Evolutionary conservation across 2,113 vertebrate species (phyloP).

Genomic region (Solea senegalensis): DNA sequence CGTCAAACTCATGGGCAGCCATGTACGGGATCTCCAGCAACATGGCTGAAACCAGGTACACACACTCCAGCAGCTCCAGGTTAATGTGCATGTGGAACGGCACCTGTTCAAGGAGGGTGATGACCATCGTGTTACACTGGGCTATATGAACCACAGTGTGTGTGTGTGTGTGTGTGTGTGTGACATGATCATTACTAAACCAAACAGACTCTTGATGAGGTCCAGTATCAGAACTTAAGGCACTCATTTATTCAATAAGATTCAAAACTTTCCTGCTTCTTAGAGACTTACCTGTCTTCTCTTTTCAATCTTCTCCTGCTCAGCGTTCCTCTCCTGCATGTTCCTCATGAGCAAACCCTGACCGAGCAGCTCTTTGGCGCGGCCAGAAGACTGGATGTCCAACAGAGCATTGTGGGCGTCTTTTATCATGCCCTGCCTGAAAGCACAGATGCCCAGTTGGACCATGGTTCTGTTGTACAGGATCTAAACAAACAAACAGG

Average conservation of each 20-base stretch:
- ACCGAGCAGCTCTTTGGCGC: conserved; percentile 93
- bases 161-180: too few relatives aligned
- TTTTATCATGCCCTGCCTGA: conserved; percentile 93
- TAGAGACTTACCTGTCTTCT: conserved; percentile 81
- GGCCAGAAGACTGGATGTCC: conserved; percentile 92
- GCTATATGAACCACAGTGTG: too few relatives aligned
- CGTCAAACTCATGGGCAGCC: conserved; percentile 92
- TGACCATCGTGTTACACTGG: background rate
- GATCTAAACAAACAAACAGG: conserved; percentile 77
- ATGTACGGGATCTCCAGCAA: conserved; percentile 94
- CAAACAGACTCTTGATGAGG: too few relatives aligned
- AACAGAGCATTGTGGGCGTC: conserved; percentile 92
- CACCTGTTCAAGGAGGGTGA: conserved; percentile 70
- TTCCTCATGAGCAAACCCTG: conserved; percentile 92
- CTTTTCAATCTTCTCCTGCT: conserved; percentile 95
- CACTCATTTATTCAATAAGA: too few relatives aligned
- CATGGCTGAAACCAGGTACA: conserved; percentile 94
- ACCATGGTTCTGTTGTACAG: conserved; percentile 96
- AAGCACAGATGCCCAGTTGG: conserved; percentile 93
- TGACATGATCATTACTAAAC: too few relatives aligned
- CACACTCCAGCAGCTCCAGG: conserved; percentile 91
- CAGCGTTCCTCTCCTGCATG: conserved; percentile 93
- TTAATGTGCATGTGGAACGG: conserved; percentile 96
- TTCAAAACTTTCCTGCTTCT: too few relatives aligned
- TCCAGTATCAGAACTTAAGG: too few relatives aligned